Evolutionary conservation across 2,113 vertebrate genomes (phyloP).

Genomic region (Ctenomys sociabilis): DNA sequence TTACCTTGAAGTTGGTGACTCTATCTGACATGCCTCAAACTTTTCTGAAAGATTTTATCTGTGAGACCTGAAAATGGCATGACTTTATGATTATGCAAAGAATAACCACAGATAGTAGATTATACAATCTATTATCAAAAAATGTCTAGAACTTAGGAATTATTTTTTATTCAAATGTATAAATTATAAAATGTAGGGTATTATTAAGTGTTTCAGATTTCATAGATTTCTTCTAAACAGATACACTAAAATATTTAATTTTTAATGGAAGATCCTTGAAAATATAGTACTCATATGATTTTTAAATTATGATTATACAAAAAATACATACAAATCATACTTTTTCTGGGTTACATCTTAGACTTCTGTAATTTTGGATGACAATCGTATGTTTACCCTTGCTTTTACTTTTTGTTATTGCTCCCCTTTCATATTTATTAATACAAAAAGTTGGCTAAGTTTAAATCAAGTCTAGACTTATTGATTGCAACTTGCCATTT

Average conservation of each 20-base stretch:
- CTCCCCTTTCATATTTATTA: slow-evolving; percentile 64
- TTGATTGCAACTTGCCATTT: slow-evolving; percentile 78
- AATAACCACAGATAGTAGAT: neutral
- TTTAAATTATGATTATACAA: neutral
- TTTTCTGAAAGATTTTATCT: neutral
- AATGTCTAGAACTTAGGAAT: neutral
- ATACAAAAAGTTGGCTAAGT: slow-evolving; percentile 76
- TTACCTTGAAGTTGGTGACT: neutral
- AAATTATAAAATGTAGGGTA: neutral
- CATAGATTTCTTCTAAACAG: neutral
- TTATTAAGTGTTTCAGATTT: neutral
- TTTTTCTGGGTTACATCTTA: neutral
- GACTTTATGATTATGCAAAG: neutral
- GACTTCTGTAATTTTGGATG: neutral
- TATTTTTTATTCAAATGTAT: neutral
- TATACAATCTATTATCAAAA: neutral
- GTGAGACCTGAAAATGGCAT: neutral
- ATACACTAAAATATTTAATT: neutral
- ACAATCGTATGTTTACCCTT: slow-evolving; percentile 52
- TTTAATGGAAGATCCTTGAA: neutral
- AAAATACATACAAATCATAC: neutral
- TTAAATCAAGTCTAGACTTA: slow-evolving; percentile 84
- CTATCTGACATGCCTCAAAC: neutral
- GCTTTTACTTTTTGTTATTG: slow-evolving; percentile 63
- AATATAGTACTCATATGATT: neutral